Percentiles rank a stretch among this genome's conserved stretches.
Evolutionary conservation across 2,888 invertebrate species (phyloP).

Genomic region (Stegophylla sp.): DNA sequence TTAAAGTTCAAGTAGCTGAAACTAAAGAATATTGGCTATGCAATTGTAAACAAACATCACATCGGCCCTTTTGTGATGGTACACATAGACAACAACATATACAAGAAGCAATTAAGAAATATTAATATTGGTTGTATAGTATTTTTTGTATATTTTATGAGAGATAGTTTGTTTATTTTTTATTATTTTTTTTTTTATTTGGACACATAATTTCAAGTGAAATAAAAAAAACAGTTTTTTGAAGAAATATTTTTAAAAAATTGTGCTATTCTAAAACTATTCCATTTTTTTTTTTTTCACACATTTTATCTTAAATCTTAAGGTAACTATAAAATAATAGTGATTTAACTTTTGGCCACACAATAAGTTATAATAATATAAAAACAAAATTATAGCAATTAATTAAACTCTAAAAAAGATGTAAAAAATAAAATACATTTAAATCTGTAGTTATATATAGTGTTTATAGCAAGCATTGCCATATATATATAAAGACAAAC

Average conservation of each 20-base stretch:
- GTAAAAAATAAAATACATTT: slow-evolving; percentile 56
- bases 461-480: slow-evolving; percentile 45
- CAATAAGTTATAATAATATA: slow-evolving; percentile 59
- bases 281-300: slow-evolving; percentile 31
- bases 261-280: slow-evolving; percentile 56
- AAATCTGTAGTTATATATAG: slow-evolving; percentile 51
- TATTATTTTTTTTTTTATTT: too few relatives aligned
- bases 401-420: slow-evolving; percentile 58
- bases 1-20: slow-evolving; percentile 83
- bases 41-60: slow-evolving; percentile 93
- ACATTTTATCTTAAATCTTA: slow-evolving; percentile 45
- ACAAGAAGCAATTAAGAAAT: slow-evolving; percentile 64
- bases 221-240: slow-evolving; percentile 38
- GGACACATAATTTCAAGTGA: slow-evolving; percentile 43
- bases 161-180: too few relatives aligned
- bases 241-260: slow-evolving; percentile 29
- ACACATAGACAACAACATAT: slow-evolving; percentile 81
- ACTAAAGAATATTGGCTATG: slow-evolving; percentile 96
- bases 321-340: slow-evolving; percentile 59
- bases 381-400: slow-evolving; percentile 57
- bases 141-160: slow-evolving; percentile 46
- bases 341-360: slow-evolving; percentile 59
- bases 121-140: slow-evolving; percentile 40
- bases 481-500: slow-evolving; percentile 45
- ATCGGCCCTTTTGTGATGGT: slow-evolving; percentile 96